These are phyloP conservation scores for Cololabis saira DNA, from an alignment of 2,113 vertebrate species.

Conservation along the genomic window DNA sequence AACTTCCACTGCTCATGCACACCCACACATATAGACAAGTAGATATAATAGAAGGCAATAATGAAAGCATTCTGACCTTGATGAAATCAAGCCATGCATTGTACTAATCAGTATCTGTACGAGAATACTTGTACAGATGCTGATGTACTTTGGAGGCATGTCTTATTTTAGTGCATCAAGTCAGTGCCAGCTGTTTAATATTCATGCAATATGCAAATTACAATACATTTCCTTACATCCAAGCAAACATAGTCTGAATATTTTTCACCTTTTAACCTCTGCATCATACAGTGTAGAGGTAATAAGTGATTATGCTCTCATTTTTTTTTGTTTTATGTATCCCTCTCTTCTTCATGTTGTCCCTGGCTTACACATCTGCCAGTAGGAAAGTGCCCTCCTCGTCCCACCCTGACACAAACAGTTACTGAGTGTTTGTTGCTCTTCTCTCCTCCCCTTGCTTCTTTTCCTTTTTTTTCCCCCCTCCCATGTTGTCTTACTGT, in stretches of 20 bases:
- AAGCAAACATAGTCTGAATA: neutral
- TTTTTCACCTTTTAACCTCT: neutral
- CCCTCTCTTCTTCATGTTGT: conserved; percentile 13
- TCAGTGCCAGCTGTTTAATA: too few species aligned
- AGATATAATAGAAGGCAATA: too few species aligned
- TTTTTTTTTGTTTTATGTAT: conserved; percentile 3
- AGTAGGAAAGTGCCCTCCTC: conserved; percentile 57
- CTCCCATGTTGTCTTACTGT: conserved; percentile 48
- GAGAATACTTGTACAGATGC: too few species aligned
- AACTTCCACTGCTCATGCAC: conserved; percentile 4
- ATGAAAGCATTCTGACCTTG: neutral
- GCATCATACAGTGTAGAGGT: neutral
- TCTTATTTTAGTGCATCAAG: neutral
- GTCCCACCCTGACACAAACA: conserved; percentile 63
- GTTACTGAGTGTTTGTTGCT: conserved; percentile 46
- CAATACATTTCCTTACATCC: neutral
- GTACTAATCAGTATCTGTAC: neutral
- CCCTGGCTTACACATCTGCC: conserved; percentile 42
- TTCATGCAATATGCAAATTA: too few species aligned
- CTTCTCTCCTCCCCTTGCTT: conserved; percentile 56
- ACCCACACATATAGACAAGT: neutral
- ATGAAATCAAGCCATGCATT: neutral
- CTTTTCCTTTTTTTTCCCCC: conserved; percentile 31
- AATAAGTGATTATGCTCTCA: neutral
- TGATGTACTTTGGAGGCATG: too few species aligned